Evolutionary conservation across 2,113 vertebrate species (phyloP), one percentile per base, ranked within the genome.

Genomic region (Neoarius graeffei): DNA sequence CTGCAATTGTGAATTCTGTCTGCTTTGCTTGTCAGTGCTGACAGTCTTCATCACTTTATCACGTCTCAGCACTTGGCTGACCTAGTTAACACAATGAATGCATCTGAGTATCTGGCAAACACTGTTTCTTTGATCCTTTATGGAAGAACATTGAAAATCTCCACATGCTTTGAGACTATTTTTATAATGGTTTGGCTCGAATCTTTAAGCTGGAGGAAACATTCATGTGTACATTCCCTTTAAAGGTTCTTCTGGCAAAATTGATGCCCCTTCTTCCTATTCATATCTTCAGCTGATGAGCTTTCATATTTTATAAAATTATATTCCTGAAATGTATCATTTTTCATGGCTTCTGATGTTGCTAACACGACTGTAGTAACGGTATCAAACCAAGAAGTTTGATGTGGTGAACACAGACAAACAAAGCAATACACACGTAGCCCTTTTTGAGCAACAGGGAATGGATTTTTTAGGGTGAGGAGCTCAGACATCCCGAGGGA

Each of bases 31-130:
- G 74, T 91, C 85, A 81, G 79, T 60, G 87, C 84, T 88, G 76
- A 86, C 88, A 87, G 74, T 82, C 67, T 57, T 60, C 86, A 77
- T 59, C 88, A 89, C 42, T 42, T 90, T 91, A 90, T 91, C 88
- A 89, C 52, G 81, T 60, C 86, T 84, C 85, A 81, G 85, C 89
- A 90, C 86, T 91, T 82, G 88, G 86, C 57, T 90, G 91, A 89
- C 90, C 91, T 88, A 91, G 60, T 92, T 90, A 89, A 85, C 54
- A 76, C 64, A 85, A 80, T 81, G 77, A 85, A 83, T 88, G 84
- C 56, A 27, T 85, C 88, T 48, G 83, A 84, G 52, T 86, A 54
- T 88, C 66, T 30, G n/a, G 64, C 35, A 66, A 88, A 89, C 83
- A 77, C 80, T 23, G 54, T 76, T 85, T 86, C 69, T 83, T 42